Conservation (phyloP, 1,140 invertebrate species). For the Belonocnema kinseyi region DNA sequence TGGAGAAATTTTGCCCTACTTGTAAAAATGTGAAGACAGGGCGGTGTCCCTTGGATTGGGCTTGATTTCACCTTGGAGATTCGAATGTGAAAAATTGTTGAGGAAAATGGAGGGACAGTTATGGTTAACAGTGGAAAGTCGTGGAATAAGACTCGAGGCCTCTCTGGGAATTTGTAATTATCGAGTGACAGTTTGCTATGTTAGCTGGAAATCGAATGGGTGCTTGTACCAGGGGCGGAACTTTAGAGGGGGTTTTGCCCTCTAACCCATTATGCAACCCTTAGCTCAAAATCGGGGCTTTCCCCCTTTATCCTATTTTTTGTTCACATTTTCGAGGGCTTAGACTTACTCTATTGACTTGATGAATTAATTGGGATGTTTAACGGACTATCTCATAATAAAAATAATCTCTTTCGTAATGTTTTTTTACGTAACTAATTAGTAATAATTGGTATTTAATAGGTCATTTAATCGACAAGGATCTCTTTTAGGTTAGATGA, state of each 20-base stretch:
- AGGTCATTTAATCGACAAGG: too few relatives aligned
- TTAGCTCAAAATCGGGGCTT: background rate
- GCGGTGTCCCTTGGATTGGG: constrained; percentile 4
- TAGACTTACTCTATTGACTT: too few relatives aligned
- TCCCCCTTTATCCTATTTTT: background rate
- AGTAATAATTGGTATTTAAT: too few relatives aligned
- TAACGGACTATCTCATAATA: too few relatives aligned
- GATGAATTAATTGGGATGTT: too few relatives aligned
- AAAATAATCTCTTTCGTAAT: too few relatives aligned
- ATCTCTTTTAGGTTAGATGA: too few relatives aligned
- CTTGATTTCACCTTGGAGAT: background rate
- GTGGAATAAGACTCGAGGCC: background rate
- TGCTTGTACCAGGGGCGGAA: constrained; percentile 2
- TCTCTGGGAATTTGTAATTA: constrained; percentile 21
- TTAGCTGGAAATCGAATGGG: background rate
- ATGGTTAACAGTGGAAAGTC: constrained; percentile 17
- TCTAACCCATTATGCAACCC: constrained; percentile 14
- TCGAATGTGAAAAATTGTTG: background rate
- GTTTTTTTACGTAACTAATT: too few relatives aligned
- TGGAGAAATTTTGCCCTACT: background rate
- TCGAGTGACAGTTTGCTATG: constrained; percentile 15
- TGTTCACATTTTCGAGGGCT: background rate
- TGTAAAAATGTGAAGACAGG: background rate
- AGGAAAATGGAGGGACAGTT: constrained; percentile 6
- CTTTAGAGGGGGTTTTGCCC: background rate